A percentile compares a stretch with the other conserved stretches of the same genome.
These are phyloP conservation scores for Brachionus angularis DNA, from an alignment of 1,140 invertebrate genomes.

Conservation along the genomic window DNA sequence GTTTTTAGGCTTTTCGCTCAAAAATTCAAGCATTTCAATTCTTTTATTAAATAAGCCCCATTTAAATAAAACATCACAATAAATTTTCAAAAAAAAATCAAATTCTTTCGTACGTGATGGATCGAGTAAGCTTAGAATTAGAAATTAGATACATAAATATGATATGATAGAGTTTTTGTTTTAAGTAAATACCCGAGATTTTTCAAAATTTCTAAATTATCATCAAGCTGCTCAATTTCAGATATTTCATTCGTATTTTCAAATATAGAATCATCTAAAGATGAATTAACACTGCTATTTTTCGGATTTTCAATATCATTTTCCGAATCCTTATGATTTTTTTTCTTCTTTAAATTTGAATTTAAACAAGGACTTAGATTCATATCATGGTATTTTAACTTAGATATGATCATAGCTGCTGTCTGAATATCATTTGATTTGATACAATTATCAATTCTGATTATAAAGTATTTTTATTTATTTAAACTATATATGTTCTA, in stretches of 20 bases:
- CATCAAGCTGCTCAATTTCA: not conserved
- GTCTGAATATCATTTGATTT: not conserved
- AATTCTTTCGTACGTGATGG: not conserved
- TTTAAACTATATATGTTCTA: no score
- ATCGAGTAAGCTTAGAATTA: not conserved
- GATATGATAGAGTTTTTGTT: no score
- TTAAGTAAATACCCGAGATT: slow-evolving; percentile 34
- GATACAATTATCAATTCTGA: slow-evolving; percentile 10
- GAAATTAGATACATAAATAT: no score
- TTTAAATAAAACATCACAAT: slow-evolving; percentile 26
- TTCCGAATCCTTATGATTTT: not conserved
- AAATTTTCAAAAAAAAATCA: slow-evolving; percentile 1
- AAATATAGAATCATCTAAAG: slow-evolving; percentile 4
- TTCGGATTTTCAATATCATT: not conserved
- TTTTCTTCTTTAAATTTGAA: not conserved
- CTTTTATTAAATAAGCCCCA: slow-evolving; percentile 29
- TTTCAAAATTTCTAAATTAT: not conserved
- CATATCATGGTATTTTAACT: slow-evolving; percentile 2
- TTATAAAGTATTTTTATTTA: no score
- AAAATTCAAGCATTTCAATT: slow-evolving; percentile 26
- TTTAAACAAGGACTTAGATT: not conserved
- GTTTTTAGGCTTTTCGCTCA: slow-evolving; percentile 9
- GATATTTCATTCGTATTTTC: slow-evolving; percentile 6
- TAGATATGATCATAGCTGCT: slow-evolving; percentile 25
- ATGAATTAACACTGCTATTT: slow-evolving; percentile 1